A percentile compares a stretch with the other conserved stretches of the same genome.
These are phyloP conservation scores for Porites lutea DNA, from an alignment of 64 coral and sea anemone species.

Conservation along the genomic window DNA sequence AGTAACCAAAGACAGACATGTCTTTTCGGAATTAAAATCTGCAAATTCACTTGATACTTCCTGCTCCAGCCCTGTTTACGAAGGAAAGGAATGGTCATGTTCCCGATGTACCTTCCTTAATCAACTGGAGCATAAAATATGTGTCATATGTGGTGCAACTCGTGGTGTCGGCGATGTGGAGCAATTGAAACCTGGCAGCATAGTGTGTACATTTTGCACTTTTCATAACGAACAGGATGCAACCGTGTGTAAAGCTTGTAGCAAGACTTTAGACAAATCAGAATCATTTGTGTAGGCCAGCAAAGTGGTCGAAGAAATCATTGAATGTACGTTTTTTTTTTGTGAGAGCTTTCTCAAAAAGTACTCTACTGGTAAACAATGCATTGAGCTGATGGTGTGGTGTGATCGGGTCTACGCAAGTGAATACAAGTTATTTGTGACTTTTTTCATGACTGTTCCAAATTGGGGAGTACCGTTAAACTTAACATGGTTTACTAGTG, in stretches of 20 bases:
- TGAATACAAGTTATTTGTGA: too few species aligned
- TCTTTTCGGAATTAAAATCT: not conserved
- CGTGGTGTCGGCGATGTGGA: not conserved
- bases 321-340: too few species aligned
- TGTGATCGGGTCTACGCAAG: too few species aligned
- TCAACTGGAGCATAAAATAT: not conserved
- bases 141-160: not conserved
- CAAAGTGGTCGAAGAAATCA: too few species aligned
- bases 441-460: too few species aligned
- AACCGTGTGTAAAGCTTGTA: not conserved
- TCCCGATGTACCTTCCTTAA: conserved; percentile 6
- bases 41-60: not conserved
- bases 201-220: not conserved
- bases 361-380: too few species aligned
- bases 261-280: not conserved
- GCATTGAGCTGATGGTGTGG: too few species aligned
- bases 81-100: not conserved
- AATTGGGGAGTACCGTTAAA: too few species aligned
- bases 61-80: not conserved
- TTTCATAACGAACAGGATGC: not conserved
- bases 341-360: too few species aligned
- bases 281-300: too few species aligned
- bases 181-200: not conserved
- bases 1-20: not conserved
- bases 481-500: too few species aligned